phyloP scores from a whole-genome alignment of 2,113 vertebrate species.

The Dasyurus viverrinus region DNA sequence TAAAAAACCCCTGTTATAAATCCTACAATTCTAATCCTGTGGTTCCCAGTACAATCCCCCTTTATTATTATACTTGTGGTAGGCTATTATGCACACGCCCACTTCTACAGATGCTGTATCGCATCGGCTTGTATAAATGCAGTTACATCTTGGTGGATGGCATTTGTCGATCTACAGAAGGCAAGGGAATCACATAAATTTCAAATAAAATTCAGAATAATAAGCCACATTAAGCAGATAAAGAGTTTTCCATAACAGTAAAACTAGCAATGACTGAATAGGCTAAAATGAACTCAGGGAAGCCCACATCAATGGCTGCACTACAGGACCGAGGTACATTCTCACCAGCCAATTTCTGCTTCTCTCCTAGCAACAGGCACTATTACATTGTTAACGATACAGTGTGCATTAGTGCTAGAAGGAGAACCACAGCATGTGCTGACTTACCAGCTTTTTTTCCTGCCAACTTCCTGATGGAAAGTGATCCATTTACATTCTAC shows the following conservation, averaged over 20 bases:
- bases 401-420: not conserved
- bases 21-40: not conserved
- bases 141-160: not conserved
- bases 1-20: not conserved
- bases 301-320: not conserved
- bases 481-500: not conserved
- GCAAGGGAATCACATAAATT: conserved; percentile 25
- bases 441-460: not conserved
- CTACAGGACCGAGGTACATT: not conserved
- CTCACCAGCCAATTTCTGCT: not conserved
- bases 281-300: not conserved
- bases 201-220: conserved; percentile 30
- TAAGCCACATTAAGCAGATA: not conserved
- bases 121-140: not conserved
- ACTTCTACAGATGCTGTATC: not conserved
- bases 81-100: not conserved
- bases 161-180: conserved; percentile 32
- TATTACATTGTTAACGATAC: not conserved
- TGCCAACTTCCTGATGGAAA: not conserved
- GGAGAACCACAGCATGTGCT: not conserved
- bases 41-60: not conserved
- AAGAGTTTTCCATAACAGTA: not conserved
- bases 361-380: not conserved
- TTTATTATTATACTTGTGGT: not conserved
- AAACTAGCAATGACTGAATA: not conserved